Conservation (phyloP, 1,140 invertebrate species). For the Sitobion miscanthi region DNA sequence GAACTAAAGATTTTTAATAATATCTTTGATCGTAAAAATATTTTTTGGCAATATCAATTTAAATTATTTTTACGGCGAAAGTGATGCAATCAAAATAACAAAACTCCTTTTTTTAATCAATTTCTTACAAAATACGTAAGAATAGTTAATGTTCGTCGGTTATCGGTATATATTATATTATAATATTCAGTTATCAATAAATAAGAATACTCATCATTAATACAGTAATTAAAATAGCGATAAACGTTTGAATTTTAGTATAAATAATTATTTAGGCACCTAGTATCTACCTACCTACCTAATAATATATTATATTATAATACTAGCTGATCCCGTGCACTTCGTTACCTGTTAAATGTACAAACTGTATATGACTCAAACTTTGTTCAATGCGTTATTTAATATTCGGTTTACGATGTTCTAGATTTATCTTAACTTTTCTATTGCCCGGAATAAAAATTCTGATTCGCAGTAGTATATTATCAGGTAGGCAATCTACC, state of each 20-base stretch:
- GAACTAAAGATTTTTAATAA: neutral
- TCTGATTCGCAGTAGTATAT: too few relatives aligned
- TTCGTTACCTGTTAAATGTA: too few relatives aligned
- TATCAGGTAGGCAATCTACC: too few relatives aligned
- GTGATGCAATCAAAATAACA: neutral
- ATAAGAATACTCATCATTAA: neutral
- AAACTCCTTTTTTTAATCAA: neutral
- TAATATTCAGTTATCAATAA: neutral
- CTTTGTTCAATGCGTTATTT: too few relatives aligned
- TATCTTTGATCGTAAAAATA: neutral
- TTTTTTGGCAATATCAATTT: neutral
- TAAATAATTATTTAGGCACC: too few relatives aligned
- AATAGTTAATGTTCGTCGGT: neutral
- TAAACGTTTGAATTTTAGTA: neutral
- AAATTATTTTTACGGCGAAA: neutral
- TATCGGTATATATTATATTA: neutral
- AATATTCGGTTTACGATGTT: too few relatives aligned
- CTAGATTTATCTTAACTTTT: too few relatives aligned
- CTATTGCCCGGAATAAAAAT: too few relatives aligned
- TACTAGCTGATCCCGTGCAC: too few relatives aligned
- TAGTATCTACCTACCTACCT: too few relatives aligned
- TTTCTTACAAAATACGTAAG: neutral
- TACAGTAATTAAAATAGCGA: neutral
- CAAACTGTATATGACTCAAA: too few relatives aligned
- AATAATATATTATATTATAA: too few relatives aligned